Evolutionary conservation across 2,113 vertebrate genomes (phyloP).

Genomic region (Panthera uncia): DNA sequence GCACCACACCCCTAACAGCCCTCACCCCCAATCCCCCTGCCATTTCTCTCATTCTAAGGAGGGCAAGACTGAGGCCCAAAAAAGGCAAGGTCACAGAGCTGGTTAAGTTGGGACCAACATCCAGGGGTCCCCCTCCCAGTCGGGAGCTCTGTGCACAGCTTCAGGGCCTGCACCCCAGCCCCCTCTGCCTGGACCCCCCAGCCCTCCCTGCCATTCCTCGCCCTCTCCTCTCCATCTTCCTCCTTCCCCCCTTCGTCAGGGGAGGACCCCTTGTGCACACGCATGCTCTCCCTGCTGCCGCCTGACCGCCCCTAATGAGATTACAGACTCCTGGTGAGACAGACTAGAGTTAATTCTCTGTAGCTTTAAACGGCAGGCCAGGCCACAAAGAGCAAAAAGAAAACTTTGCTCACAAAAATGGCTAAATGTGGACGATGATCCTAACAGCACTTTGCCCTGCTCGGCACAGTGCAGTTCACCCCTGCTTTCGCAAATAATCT

Average conservation of each 20-base stretch:
- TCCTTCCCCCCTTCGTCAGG: neutral
- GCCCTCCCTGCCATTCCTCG: neutral
- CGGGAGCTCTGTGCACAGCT: neutral
- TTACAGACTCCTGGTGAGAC: conserved; percentile 31
- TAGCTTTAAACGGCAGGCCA: conserved; percentile 35
- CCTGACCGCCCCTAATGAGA: conserved; percentile 44
- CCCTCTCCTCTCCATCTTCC: neutral
- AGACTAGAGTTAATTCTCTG: conserved; percentile 8
- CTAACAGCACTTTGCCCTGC: neutral
- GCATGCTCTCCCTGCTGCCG: neutral
- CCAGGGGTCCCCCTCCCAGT: neutral
- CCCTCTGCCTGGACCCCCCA: neutral
- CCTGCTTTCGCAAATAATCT: neutral
- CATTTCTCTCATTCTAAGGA: neutral
- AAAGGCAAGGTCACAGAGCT: neutral
- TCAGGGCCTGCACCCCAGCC: neutral
- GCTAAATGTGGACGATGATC: neutral
- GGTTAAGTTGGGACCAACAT: neutral
- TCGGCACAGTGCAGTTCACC: accelerated
- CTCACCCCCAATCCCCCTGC: no score
- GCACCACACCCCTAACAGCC: neutral
- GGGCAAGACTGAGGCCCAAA: neutral
- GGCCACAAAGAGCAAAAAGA: neutral
- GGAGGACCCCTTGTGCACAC: neutral
- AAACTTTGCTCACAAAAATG: neutral